Percentiles rank a stretch among this genome's conserved stretches.
phyloP scores from a whole-genome alignment of 2,888 invertebrate genomes.

The Eupithecia vulgata region DNA sequence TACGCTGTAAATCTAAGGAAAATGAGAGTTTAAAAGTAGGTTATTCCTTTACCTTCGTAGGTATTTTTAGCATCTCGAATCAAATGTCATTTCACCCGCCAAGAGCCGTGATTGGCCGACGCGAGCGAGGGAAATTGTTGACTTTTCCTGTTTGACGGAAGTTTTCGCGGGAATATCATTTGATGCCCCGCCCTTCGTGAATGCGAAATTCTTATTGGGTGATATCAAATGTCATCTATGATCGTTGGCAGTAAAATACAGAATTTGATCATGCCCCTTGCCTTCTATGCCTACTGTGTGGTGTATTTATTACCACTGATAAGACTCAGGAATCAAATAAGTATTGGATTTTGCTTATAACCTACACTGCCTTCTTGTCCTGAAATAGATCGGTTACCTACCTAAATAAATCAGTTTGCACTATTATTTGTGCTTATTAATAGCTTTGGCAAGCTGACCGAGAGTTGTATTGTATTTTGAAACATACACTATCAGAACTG shows the following conservation, averaged over 20 bases:
- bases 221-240: constrained; percentile 66
- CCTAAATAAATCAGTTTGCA: not conserved
- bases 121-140: constrained; percentile 66
- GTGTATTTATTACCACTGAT: not conserved
- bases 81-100: constrained; percentile 37
- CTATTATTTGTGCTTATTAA: not conserved
- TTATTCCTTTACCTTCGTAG: constrained; percentile 7
- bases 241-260: constrained; percentile 33
- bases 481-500: too few relatives aligned
- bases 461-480: not conserved
- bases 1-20: not conserved
- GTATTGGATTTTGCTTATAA: not conserved
- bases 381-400: not conserved
- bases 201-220: constrained; percentile 68
- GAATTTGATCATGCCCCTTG: constrained; percentile 17
- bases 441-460: not conserved
- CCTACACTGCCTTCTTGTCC: not conserved
- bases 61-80: constrained; percentile 22
- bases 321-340: not conserved
- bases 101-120: constrained; percentile 57
- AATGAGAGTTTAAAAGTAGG: not conserved
- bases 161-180: constrained; percentile 60
- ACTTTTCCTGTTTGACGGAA: constrained; percentile 79
- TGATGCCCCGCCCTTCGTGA: constrained; percentile 67
- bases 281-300: not conserved